These are phyloP conservation scores for Spinus pinus DNA, from an alignment of 2,797 vertebrate species.

Conservation along the genomic window DNA sequence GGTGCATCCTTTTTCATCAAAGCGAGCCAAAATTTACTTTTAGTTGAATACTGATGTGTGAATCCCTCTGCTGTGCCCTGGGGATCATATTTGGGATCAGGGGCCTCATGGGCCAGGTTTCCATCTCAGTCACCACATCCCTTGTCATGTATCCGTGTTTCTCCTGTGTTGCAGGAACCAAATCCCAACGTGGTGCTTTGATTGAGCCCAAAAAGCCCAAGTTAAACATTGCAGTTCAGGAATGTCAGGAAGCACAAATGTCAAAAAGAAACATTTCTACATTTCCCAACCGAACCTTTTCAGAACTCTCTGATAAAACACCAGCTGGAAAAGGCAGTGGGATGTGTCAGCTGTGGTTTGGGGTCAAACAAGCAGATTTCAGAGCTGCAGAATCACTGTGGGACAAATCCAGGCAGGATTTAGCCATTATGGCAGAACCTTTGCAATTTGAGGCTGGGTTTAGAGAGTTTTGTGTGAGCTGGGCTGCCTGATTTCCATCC, in stretches of 20 bases:
- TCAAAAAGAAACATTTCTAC: neutral
- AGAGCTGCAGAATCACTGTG: fast-evolving
- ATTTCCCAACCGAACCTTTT: neutral
- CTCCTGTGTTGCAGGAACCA: neutral
- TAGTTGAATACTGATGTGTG: neutral
- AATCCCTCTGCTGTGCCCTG: neutral
- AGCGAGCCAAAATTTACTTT: neutral
- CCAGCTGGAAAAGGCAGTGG: neutral
- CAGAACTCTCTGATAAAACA: neutral
- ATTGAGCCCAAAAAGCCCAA: neutral
- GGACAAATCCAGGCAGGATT: neutral
- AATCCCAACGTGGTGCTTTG: neutral
- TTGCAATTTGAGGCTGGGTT: neutral
- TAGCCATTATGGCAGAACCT: neutral
- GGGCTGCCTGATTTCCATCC: neutral
- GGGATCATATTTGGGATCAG: fast-evolving
- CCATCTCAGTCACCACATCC: fast-evolving
- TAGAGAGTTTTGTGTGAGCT: neutral
- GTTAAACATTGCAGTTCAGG: neutral
- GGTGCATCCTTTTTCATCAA: neutral
- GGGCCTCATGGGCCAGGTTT: neutral
- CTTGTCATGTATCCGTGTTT: fast-evolving
- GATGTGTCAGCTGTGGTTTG: neutral
- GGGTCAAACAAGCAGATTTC: neutral
- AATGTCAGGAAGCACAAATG: neutral